Evolutionary conservation across 2,888 invertebrate genomes (phyloP).

Genomic region (Caenorhabditis sp.): DNA sequence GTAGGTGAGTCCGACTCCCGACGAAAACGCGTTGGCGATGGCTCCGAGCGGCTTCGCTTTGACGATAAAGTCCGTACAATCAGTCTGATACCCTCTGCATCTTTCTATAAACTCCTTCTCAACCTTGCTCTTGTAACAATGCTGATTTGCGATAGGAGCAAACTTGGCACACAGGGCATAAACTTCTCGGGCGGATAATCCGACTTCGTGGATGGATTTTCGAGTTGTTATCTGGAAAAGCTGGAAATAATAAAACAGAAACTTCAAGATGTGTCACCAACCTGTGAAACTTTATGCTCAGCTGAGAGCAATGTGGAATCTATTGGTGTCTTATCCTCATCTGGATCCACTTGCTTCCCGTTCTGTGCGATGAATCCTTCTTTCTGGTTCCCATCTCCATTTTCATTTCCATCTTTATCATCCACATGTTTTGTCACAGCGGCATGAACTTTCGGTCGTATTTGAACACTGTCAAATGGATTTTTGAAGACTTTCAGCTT

Average conservation of each 20-base stretch:
- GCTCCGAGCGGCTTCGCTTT: conserved; percentile 68
- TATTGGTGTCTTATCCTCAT: conserved; percentile 28
- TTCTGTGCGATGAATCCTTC: conserved; percentile 60
- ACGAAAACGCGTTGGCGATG: conserved; percentile 71
- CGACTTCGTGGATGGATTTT: conserved; percentile 61
- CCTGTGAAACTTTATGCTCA: conserved; percentile 44
- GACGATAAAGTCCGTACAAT: conserved; percentile 65
- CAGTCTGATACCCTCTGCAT: conserved; percentile 69
- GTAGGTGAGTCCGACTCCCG: conserved; percentile 72
- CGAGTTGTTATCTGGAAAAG: conserved; percentile 40
- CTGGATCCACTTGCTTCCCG: conserved; percentile 54
- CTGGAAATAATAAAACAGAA: too few species aligned
- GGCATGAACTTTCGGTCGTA: conserved; percentile 38
- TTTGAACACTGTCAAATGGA: conserved; percentile 45
- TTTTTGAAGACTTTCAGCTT: conserved; percentile 36
- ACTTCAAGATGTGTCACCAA: too few species aligned
- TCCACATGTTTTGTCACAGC: conserved; percentile 29
- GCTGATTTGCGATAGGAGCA: conserved; percentile 67
- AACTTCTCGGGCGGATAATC: conserved; percentile 58
- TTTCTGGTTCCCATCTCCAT: not conserved
- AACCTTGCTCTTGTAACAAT: conserved; percentile 69
- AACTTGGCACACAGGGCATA: conserved; percentile 66
- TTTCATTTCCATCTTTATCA: conserved; percentile 11
- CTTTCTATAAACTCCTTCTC: conserved; percentile 66
- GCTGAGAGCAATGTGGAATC: conserved; percentile 32